Conservation (phyloP, 2,113 vertebrate species). For the Cryptotis parvus region DNA sequence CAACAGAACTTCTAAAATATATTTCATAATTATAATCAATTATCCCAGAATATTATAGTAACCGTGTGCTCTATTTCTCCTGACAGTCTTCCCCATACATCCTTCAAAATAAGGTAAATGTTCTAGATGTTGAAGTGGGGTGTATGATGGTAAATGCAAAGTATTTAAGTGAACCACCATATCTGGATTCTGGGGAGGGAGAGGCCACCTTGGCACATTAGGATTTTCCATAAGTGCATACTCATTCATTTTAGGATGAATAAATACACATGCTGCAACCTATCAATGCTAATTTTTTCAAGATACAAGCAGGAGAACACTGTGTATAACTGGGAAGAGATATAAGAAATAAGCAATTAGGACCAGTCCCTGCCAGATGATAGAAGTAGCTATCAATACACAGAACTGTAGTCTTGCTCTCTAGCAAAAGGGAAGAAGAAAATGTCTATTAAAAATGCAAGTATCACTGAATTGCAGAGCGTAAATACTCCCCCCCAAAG, state of each 20-base stretch:
- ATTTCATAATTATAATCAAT: background rate
- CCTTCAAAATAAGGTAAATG: background rate
- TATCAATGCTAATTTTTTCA: background rate
- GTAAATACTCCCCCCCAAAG: too few relatives aligned
- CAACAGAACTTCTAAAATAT: slow-evolving; percentile 25
- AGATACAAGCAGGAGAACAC: too few relatives aligned
- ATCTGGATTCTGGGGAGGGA: background rate
- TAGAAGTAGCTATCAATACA: background rate
- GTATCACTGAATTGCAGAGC: background rate
- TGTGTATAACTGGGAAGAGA: background rate
- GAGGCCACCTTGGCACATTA: background rate
- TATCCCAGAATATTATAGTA: too few relatives aligned
- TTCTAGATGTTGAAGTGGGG: background rate
- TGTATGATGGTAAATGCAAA: background rate
- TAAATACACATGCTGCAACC: too few relatives aligned
- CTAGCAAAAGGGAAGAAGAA: background rate
- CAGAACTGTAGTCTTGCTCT: too few relatives aligned
- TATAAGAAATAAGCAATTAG: background rate
- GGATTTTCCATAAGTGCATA: background rate
- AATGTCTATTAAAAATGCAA: background rate
- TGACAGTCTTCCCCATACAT: too few relatives aligned
- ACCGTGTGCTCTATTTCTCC: too few relatives aligned
- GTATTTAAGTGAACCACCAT: slow-evolving; percentile 29
- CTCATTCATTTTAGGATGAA: background rate
- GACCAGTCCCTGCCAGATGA: background rate